Evolutionary conservation across 2,888 invertebrate genomes (phyloP), one percentile per base, ranked within the genome.

Genomic region (Dryococelus australis): DNA sequence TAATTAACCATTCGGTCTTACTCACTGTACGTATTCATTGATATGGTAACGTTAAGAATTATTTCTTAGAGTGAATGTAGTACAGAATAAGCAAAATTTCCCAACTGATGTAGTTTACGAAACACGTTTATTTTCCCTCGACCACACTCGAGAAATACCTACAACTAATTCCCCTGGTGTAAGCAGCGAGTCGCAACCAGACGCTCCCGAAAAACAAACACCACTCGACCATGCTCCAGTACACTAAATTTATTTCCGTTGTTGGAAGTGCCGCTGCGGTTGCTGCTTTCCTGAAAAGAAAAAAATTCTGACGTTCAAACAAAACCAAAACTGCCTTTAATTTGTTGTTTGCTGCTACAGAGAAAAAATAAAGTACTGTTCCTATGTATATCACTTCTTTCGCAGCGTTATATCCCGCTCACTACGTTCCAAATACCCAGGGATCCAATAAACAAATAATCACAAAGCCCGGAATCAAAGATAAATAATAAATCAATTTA

Each of bases 401-500:
- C 24, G 12, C 65, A 20, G 65, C 65, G 16, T 16, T 65, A 1
- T 24, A 65, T 10, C 65, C n/a, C 24, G 8, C 65, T 20, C 6
- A 1, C 20, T 6, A 12, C 65, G n/a, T n/a, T 65, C 65, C 65
- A 65, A 65, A 65, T 65, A n/a, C 65, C 65, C 24, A 24, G 65
- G 65, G 65, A 65, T 65, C 65, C 65, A n/a, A 65, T 65, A n/a
- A 51, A 4, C 51, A 51, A 65, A 65, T 65, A 65, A 65, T 65
- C 65, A 16, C 65, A 65, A 65, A 65, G 65, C 65, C 8, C 65
- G 65, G 65, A 65, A 65, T 65, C 65, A 65, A 65, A 65, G 65
- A 65, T 65, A 65, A 65, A 65, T 65, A 65, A 65, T 65, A 65
- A 65, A 65, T 65, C 65, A 10, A 65, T 65, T 65, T 65, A 65